Evolutionary conservation across 2,888 invertebrate species (phyloP), one percentile per base, ranked within the genome.

Genomic region (Lydus trimaculatus): DNA sequence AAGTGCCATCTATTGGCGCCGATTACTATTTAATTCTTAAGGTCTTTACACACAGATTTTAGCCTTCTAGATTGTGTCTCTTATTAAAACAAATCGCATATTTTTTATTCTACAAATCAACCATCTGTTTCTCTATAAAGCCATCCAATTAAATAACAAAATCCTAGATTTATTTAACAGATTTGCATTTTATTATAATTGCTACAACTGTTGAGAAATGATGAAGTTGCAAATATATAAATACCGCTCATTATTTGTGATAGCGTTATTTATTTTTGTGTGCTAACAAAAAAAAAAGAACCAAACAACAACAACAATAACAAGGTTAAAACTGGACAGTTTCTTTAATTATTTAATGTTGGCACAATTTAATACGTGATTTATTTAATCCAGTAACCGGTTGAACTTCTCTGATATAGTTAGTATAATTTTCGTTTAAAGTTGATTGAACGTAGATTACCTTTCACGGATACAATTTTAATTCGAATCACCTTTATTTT

Each of bases 381-480:
- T 48, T 48, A 2, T 48, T 48, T 48, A 48, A 48, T 48, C 48
- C 20, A n/a, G 48, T 48, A 48, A 48, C 48, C 48, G 48, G 48
- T 48, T 48, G n/a, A 48, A 20, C 20, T 48, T 48, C 48, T 48
- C 20, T n/a, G n/a, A n/a, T n/a, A 9, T 48, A n/a, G 48, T 48
- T 33, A 11, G 48, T 20, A 48, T 48, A 7, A 48, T n/a, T 17
- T 48, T n/a, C n/a, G n/a, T n/a, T n/a, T 48, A 48, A 33, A 9
- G 48, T 48, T 48, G 48, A 48, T 33, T 48, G 48, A 48, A 48
- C 48, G 48, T 48, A 48, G 20, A 48, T 48, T 48, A 48, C 48
- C 48, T 48, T 48, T 48, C n/a, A 48, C 48, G 20, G 48, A 48
- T 48, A 48, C n/a, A 17, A 48, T 48, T 48, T 20, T 17, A 48